Conservation (phyloP, 2,888 invertebrate genomes). For the Leptinotarsa tumamoca region DNA sequence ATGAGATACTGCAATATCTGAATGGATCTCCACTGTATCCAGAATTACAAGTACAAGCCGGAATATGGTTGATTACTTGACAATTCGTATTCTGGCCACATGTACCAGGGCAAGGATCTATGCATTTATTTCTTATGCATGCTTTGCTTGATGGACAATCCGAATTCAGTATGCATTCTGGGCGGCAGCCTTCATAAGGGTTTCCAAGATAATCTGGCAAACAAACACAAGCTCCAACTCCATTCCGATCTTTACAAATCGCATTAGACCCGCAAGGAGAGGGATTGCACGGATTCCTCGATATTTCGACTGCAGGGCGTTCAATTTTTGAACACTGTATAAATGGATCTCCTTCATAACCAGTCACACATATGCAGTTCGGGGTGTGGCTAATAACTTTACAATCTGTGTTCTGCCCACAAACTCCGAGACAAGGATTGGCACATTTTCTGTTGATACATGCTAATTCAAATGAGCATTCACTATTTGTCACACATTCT, state of each 20-base stretch:
- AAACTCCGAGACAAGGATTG: slow-evolving; percentile 80
- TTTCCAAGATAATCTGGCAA: slow-evolving; percentile 69
- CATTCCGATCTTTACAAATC: slow-evolving; percentile 67
- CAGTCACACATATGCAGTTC: slow-evolving; percentile 75
- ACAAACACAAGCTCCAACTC: slow-evolving; percentile 70
- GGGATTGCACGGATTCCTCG: slow-evolving; percentile 64
- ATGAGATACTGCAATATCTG: slow-evolving; percentile 50
- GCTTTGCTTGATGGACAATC: slow-evolving; percentile 71
- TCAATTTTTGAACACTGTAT: slow-evolving; percentile 55
- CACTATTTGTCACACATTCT: slow-evolving; percentile 79
- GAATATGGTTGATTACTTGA: slow-evolving; percentile 66
- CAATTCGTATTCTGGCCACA: slow-evolving; percentile 78
- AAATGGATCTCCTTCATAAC: slow-evolving; percentile 79
- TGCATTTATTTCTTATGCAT: slow-evolving; percentile 71
- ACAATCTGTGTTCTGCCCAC: slow-evolving; percentile 79
- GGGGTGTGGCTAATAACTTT: slow-evolving; percentile 81
- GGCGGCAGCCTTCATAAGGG: slow-evolving; percentile 72
- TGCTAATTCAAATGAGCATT: slow-evolving; percentile 76
- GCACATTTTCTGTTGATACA: slow-evolving; percentile 80
- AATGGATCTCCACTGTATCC: slow-evolving; percentile 75
- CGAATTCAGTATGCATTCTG: slow-evolving; percentile 70
- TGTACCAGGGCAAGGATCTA: slow-evolving; percentile 71
- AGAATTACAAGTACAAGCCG: slow-evolving; percentile 74
- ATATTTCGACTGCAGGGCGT: slow-evolving; percentile 44
- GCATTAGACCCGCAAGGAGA: slow-evolving; percentile 70